Evolutionary conservation across 2,113 vertebrate genomes (phyloP), one percentile per base, ranked within the genome.

Genomic region (Hippocampus barbouri): DNA sequence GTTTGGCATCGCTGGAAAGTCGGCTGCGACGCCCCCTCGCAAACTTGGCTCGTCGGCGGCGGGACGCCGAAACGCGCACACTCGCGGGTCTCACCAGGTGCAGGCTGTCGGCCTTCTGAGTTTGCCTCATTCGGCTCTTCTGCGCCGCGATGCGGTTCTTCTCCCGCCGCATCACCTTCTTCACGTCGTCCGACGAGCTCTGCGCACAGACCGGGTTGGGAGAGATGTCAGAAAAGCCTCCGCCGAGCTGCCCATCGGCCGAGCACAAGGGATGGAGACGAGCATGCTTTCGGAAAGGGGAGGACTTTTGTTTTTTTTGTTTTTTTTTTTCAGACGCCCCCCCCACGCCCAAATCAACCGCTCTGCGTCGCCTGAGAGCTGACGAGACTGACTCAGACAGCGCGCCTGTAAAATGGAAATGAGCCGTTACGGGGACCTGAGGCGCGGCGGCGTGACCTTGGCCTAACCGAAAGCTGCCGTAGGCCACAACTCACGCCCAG

Each of bases 61-160:
- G 18, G 9, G 21, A 18, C 51, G 6, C 53, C 5, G 5, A 38
- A 54, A 54, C 2, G 11, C 20, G 9, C 20, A 21, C 21, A 1
- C 10, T 4, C 34, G 34, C 5, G 34, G 34, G 34, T 80, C 95
- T 97, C 85, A 99, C 97, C 96, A 98, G 88, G 84, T 99, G 97
- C 78, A 99, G 90, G 0, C 90, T 96, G 90, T 98, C 97, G 0
- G 97, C 97, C 84, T 97, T 98, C 90, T 95, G 95, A 0, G 96
- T 99, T 87, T 99, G 97, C 75, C 96, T 94, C 92, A 96, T 92
- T 66, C 97, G 92, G 91, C 97, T 99, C 87, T 98, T 99, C 93
- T 99, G 97, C 27, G 97, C 96, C 18, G 97, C 97, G 0, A 99
- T 95, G 2, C 97, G 95, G 73, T 99, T 99, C 90, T 99, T 99